Conservation (phyloP, 2,888 invertebrate genomes). For the Psylliodes chrysocephalus region DNA sequence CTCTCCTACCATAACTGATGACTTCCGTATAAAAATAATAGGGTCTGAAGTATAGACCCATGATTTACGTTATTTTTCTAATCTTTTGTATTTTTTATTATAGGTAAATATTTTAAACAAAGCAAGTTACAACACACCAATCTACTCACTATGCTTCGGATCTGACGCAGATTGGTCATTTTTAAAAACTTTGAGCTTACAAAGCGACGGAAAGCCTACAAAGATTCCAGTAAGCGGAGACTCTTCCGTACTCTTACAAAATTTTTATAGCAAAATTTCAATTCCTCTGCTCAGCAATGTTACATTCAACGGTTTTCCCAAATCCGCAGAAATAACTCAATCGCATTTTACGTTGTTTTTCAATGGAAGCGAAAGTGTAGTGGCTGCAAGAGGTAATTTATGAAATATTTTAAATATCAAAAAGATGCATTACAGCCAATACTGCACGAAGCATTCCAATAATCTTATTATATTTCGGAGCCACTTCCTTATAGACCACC, state of each 20-base stretch:
- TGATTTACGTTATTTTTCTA: too few species aligned
- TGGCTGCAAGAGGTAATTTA: slow-evolving; percentile 65
- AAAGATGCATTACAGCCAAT: too few species aligned
- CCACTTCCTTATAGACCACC: too few species aligned
- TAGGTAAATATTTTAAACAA: slow-evolving; percentile 63
- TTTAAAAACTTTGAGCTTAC: slow-evolving; percentile 70
- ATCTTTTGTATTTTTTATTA: not conserved
- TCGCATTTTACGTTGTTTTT: slow-evolving; percentile 68
- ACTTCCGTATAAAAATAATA: too few species aligned
- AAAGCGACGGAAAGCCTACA: slow-evolving; percentile 72
- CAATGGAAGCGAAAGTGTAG: slow-evolving; percentile 70
- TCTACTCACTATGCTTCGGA: slow-evolving; percentile 75
- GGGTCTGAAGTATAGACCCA: too few species aligned
- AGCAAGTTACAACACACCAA: slow-evolving; percentile 59
- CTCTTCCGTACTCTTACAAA: slow-evolving; percentile 70
- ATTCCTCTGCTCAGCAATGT: slow-evolving; percentile 73
- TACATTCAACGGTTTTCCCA: slow-evolving; percentile 68
- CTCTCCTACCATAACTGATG: too few species aligned
- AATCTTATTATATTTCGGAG: too few species aligned
- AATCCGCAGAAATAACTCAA: slow-evolving; percentile 63
- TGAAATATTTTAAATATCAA: not conserved
- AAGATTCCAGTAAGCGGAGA: slow-evolving; percentile 75
- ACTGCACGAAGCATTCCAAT: too few species aligned
- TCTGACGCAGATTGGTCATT: slow-evolving; percentile 71
- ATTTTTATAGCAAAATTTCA: slow-evolving; percentile 73